Percentiles rank a stretch among this genome's conserved stretches.
These are phyloP conservation scores for Mantis religiosa DNA, from an alignment of 2,888 invertebrate species.

Conservation along the genomic window DNA sequence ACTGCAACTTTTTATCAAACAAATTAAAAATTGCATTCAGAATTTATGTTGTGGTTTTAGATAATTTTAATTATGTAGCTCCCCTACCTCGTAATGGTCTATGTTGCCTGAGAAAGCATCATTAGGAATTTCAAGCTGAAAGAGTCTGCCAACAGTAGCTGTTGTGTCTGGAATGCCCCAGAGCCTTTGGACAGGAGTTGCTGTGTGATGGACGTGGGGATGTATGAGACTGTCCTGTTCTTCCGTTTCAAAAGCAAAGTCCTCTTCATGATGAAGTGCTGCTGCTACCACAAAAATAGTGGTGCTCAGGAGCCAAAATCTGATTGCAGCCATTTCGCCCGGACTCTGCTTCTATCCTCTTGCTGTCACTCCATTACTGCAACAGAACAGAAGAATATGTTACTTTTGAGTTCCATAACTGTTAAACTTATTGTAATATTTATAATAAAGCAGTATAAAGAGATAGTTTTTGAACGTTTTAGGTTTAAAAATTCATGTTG, in stretches of 20 bases:
- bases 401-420: too few species aligned
- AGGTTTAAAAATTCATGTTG: too few species aligned
- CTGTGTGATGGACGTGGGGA: neutral
- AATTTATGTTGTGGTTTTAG: conserved; percentile 11
- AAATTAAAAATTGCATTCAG: too few species aligned
- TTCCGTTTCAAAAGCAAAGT: conserved; percentile 44
- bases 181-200: conserved; percentile 38
- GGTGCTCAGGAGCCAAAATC: conserved; percentile 1
- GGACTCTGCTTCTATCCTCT: neutral
- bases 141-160: conserved; percentile 66
- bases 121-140: conserved; percentile 67
- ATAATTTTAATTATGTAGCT: neutral
- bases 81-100: conserved; percentile 63
- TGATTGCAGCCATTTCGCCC: conserved; percentile 3
- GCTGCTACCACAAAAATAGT: neutral
- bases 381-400: neutral
- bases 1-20: too few species aligned
- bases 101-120: conserved; percentile 66
- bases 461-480: too few species aligned
- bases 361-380: conserved; percentile 4
- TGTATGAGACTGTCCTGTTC: conserved; percentile 36
- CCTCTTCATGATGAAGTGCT: conserved; percentile 38
- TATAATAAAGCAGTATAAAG: too few species aligned
- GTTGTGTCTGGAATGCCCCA: conserved; percentile 59
- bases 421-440: too few species aligned